Evolutionary conservation across 2,797 vertebrate genomes (phyloP).

Genomic region (Salmo trutta): DNA sequence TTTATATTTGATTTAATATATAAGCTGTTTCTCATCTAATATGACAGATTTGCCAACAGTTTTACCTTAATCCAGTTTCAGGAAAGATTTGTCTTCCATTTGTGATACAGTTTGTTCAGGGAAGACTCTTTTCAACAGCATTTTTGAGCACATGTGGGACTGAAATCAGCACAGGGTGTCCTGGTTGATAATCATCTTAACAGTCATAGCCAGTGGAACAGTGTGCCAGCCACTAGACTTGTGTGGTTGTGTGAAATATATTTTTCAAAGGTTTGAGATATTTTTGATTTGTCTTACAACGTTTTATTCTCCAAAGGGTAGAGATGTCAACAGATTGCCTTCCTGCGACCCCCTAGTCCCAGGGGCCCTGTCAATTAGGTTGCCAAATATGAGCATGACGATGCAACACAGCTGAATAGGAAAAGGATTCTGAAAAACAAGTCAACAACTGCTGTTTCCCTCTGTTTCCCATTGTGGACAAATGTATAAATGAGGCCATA

Average conservation of each 20-base stretch:
- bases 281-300: constrained; percentile 21
- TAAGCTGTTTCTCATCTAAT: not conserved
- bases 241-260: not conserved
- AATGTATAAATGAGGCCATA: constrained; percentile 55
- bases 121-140: not conserved
- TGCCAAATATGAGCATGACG: constrained; percentile 24
- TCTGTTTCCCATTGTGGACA: constrained; percentile 35
- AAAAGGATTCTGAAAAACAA: constrained; percentile 51
- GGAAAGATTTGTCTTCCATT: not conserved
- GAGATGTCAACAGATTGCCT: constrained; percentile 14
- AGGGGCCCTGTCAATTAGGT: constrained; percentile 19
- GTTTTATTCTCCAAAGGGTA: constrained; percentile 14
- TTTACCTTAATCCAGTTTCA: not conserved
- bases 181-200: not conserved
- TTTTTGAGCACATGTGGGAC: not conserved
- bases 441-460: constrained; percentile 55
- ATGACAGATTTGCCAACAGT: not conserved
- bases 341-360: not conserved
- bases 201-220: not conserved
- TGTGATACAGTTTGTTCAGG: not conserved
- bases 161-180: not conserved
- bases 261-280: constrained; percentile 37
- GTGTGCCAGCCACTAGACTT: not conserved
- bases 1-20: not conserved
- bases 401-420: constrained; percentile 28